Percentiles rank a stretch among this genome's conserved stretches.
Evolutionary conservation across 2,113 vertebrate species (phyloP).

Genomic region (Phrynosoma platyrhinos): DNA sequence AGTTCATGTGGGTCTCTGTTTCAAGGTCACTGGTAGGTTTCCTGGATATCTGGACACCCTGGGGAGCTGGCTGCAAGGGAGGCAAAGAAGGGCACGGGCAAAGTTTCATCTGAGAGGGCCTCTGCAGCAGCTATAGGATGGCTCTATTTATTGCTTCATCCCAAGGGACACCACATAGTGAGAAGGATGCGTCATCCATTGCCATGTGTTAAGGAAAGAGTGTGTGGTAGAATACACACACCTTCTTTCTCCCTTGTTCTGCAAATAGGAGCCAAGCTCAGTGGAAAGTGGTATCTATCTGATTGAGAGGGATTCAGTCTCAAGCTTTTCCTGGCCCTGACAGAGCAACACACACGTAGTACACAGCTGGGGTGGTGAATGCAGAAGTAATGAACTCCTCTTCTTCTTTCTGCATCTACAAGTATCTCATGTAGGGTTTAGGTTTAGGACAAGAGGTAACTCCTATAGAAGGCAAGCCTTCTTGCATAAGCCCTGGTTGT

Average conservation of each 20-base stretch:
- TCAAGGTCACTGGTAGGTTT: slow-evolving; percentile 19
- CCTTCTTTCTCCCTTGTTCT: background rate
- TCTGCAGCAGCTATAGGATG: background rate
- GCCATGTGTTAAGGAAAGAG: background rate
- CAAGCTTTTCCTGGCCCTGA: background rate
- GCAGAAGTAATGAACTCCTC: background rate
- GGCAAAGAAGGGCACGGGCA: background rate
- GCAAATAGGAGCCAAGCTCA: background rate
- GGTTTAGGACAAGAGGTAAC: too few species aligned
- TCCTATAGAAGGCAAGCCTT: background rate
- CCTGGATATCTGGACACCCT: background rate
- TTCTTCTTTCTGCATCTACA: background rate
- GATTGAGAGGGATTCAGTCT: too few species aligned
- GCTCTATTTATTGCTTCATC: slow-evolving; percentile 24
- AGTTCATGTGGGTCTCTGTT: background rate
- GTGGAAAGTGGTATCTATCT: background rate
- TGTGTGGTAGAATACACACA: background rate
- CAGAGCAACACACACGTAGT: background rate
- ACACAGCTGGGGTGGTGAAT: too few species aligned
- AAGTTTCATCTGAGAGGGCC: slow-evolving; percentile 1
- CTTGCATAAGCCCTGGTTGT: background rate
- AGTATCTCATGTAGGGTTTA: background rate
- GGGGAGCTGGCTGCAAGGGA: background rate
- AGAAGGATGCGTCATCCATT: slow-evolving; percentile 20
- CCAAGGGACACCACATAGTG: slow-evolving; percentile 20